Conservation (phyloP, 2,888 invertebrate genomes). For the Drosophila robusta region DNA sequence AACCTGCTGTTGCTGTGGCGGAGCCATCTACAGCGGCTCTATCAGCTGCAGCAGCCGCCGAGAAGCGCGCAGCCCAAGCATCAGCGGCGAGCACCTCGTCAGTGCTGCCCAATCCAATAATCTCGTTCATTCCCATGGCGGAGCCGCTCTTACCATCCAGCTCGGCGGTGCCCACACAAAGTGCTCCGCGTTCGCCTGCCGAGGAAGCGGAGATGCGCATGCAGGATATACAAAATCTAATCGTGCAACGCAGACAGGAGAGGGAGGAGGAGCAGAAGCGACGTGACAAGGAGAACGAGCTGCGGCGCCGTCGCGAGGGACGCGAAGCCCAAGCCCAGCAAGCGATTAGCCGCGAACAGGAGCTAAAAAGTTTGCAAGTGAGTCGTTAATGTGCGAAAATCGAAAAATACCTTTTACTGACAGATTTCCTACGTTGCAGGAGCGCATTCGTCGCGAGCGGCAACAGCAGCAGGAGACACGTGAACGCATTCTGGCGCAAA, state of each 20-base stretch:
- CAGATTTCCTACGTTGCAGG: constrained; percentile 84
- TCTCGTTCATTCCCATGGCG: constrained; percentile 10
- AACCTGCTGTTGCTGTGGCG: neutral
- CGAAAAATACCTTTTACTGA: neutral
- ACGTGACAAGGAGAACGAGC: constrained; percentile 88
- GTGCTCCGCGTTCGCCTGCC: neutral
- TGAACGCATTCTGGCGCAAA: constrained; percentile 94
- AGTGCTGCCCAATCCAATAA: constrained; percentile 18
- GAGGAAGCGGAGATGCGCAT: constrained; percentile 31
- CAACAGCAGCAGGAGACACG: constrained; percentile 94
- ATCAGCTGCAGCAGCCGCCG: constrained; percentile 40
- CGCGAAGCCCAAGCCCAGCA: constrained; percentile 88
- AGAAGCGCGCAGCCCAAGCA: constrained; percentile 22
- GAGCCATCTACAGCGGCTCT: constrained; percentile 7
- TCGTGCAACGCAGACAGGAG: constrained; percentile 89
- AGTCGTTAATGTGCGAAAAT: neutral
- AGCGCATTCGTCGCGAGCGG: constrained; percentile 92
- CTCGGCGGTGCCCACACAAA: neutral
- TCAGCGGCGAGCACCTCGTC: constrained; percentile 14
- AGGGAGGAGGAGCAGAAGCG: constrained; percentile 95
- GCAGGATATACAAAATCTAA: constrained; percentile 55
- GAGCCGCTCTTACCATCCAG: constrained; percentile 11
- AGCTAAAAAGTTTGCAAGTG: constrained; percentile 77
- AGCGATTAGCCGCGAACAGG: constrained; percentile 77
- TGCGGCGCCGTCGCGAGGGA: constrained; percentile 90